A percentile compares a stretch with the other conserved stretches of the same genome.
phyloP scores from a whole-genome alignment of 1,140 invertebrate species.

The Microplitis mediator region DNA sequence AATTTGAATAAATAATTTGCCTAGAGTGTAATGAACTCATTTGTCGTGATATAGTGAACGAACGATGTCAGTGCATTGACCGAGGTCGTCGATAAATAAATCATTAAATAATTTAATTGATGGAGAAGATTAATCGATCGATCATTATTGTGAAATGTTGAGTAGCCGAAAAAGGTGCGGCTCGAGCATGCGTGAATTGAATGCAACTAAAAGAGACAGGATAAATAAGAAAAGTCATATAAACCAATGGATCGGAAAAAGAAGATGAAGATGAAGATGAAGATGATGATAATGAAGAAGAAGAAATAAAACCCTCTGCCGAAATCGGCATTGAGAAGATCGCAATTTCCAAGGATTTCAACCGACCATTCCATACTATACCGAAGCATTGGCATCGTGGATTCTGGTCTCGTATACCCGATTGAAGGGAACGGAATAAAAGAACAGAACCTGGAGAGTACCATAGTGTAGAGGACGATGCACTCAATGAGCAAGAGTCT shows the following conservation, averaged over 20 bases:
- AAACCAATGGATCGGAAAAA: not conserved
- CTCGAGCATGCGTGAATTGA: constrained; percentile 9
- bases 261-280: not conserved
- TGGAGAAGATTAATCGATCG: constrained; percentile 1
- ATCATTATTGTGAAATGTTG: constrained; percentile 10
- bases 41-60: not conserved
- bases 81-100: not conserved
- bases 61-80: not conserved
- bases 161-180: constrained; percentile 11
- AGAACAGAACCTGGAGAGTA: not conserved
- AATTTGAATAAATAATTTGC: no score
- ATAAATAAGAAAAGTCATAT: not conserved
- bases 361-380: not conserved
- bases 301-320: not conserved
- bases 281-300: not conserved
- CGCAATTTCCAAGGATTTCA: constrained; percentile 19
- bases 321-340: constrained; percentile 11
- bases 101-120: not conserved
- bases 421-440: not conserved
- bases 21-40: not conserved
- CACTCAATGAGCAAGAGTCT: constrained; percentile 26
- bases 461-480: constrained; percentile 17
- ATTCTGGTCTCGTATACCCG: constrained; percentile 8
- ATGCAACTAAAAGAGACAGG: not conserved
- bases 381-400: not conserved